Percentiles rank a stretch among this genome's conserved stretches.
These are phyloP conservation scores for Pseudoatta argentina DNA, from an alignment of 1,140 invertebrate genomes.

Conservation along the genomic window DNA sequence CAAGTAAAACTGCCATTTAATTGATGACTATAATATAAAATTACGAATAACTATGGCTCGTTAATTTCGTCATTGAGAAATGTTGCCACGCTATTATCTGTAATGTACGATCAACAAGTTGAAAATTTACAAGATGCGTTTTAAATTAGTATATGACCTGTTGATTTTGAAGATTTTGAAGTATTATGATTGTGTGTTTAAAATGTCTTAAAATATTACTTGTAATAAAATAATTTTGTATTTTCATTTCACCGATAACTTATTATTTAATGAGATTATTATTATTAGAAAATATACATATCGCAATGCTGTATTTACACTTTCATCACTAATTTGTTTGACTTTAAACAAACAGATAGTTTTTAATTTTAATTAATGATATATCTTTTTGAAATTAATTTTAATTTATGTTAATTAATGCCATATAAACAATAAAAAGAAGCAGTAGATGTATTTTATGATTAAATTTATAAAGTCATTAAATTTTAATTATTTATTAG, in stretches of 20 bases:
- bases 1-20: background rate
- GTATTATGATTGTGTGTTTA: background rate
- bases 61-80: background rate
- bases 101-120: background rate
- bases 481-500: constrained; percentile 29
- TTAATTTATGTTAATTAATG: background rate
- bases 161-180: background rate
- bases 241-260: background rate
- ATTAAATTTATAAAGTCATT: constrained; percentile 33
- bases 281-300: constrained; percentile 20
- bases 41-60: background rate
- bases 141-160: background rate
- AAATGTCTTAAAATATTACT: background rate
- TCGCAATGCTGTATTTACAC: background rate
- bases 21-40: background rate
- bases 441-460: background rate
- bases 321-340: constrained; percentile 11
- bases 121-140: background rate
- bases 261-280: background rate
- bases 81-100: background rate
- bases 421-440: background rate
- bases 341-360: constrained; percentile 16
- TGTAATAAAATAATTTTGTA: background rate
- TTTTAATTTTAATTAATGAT: constrained; percentile 27
- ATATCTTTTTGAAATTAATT: constrained; percentile 3